phyloP scores from a whole-genome alignment of 2,797 vertebrate genomes.

The Rhynchotus rufescens region DNA sequence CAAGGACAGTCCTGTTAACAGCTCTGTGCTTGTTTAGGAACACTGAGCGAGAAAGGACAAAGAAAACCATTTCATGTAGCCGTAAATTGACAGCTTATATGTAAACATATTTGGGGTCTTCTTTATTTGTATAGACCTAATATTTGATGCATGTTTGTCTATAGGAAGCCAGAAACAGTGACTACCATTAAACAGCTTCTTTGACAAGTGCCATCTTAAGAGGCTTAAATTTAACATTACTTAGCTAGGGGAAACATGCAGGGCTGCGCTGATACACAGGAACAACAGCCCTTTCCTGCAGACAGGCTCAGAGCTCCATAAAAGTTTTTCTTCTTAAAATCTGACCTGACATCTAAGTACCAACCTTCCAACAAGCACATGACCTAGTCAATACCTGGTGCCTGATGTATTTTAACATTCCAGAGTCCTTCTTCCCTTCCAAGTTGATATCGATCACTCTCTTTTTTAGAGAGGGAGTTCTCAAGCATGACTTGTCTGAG shows the following conservation, averaged over 20 bases:
- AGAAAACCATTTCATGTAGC: neutral
- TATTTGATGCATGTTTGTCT: neutral
- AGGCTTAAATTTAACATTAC: neutral
- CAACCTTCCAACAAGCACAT: neutral
- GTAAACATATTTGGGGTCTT: neutral
- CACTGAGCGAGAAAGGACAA: neutral
- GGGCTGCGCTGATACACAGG: neutral
- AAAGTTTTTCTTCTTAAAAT: neutral
- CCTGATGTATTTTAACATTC: slow-evolving; percentile 98
- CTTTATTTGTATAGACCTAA: neutral
- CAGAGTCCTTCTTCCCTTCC: slow-evolving; percentile 97
- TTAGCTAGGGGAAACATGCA: neutral
- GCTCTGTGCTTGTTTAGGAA: neutral
- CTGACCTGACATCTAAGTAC: neutral
- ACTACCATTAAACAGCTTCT: neutral
- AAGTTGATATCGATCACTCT: slow-evolving; percentile 88
- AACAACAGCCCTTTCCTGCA: neutral
- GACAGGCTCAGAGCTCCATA: neutral
- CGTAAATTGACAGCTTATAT: neutral
- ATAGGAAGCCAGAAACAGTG: neutral
- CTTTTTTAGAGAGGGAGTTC: slow-evolving; percentile 97
- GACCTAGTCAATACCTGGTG: slow-evolving; percentile 86
- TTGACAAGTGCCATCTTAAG: neutral
- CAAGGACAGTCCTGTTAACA: neutral
- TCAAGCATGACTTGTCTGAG: slow-evolving; percentile 95